These are phyloP conservation scores for Drosophila acutilabella DNA, from an alignment of 2,888 invertebrate species.

Conservation along the genomic window DNA sequence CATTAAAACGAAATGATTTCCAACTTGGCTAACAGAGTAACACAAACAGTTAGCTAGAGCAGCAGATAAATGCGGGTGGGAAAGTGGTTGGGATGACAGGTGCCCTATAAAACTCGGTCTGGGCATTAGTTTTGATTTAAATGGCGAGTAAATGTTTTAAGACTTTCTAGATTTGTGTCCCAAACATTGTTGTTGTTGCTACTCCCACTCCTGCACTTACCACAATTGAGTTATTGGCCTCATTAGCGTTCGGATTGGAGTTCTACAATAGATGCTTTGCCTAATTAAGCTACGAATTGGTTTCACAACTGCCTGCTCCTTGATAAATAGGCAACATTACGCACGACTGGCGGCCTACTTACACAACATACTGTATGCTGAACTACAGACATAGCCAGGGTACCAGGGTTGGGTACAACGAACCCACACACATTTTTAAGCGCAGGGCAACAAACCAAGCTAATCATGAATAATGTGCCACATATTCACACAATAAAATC, in stretches of 20 bases:
- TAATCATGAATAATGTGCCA: slow-evolving; percentile 77
- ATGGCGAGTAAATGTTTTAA: slow-evolving; percentile 77
- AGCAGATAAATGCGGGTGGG: not conserved
- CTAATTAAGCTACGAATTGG: slow-evolving; percentile 39
- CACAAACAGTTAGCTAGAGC: slow-evolving; percentile 25
- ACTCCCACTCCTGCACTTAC: slow-evolving; percentile 43
- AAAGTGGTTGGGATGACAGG: slow-evolving; percentile 8
- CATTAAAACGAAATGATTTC: slow-evolving; percentile 78
- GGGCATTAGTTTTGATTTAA: slow-evolving; percentile 75
- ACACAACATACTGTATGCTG: slow-evolving; percentile 12
- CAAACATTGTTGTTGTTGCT: not conserved
- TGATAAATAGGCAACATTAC: slow-evolving; percentile 31
- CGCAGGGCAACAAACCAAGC: slow-evolving; percentile 47
- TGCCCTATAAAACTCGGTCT: slow-evolving; percentile 21
- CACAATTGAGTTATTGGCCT: slow-evolving; percentile 77
- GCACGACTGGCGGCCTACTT: slow-evolving; percentile 34
- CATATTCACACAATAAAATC: slow-evolving; percentile 75
- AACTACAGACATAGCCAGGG: not conserved
- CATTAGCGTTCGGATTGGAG: slow-evolving; percentile 58
- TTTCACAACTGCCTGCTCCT: not conserved
- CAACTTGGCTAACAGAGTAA: slow-evolving; percentile 51
- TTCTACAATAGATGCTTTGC: slow-evolving; percentile 21
- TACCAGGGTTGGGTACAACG: not conserved
- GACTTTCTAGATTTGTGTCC: slow-evolving; percentile 52
- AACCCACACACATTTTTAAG: slow-evolving; percentile 29